phyloP scores from a whole-genome alignment of 2,113 vertebrate species.

The Stercorarius parasiticus region DNA sequence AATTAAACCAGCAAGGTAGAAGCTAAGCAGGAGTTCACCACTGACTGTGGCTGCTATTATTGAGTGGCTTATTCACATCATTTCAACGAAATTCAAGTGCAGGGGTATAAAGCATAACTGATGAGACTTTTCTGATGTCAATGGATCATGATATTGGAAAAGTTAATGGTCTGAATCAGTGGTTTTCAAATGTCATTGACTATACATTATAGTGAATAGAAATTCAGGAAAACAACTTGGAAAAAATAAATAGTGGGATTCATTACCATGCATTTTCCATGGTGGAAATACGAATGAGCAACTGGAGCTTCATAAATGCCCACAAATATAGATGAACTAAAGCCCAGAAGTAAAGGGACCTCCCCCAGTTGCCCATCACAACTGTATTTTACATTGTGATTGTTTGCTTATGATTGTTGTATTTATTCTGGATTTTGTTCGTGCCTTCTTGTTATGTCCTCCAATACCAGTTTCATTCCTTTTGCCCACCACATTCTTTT shows the following conservation, averaged over 20 bases:
- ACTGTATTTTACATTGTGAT: not conserved
- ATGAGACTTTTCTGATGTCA: not conserved
- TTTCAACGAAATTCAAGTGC: not conserved
- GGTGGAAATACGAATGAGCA: not conserved
- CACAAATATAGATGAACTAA: not conserved
- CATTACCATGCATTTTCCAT: rapidly evolving
- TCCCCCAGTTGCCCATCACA: not conserved
- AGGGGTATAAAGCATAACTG: not conserved
- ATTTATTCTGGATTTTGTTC: not conserved
- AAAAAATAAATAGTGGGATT: not conserved
- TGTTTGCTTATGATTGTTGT: not conserved
- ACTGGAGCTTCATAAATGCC: not conserved
- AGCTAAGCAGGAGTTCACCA: not conserved
- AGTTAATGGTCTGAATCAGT: not conserved
- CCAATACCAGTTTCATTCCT: not conserved
- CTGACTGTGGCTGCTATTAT: not conserved
- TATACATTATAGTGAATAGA: not conserved
- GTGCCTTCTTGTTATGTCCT: not conserved
- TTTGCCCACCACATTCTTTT: not conserved
- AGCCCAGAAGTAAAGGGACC: not conserved
- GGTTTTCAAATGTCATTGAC: not conserved
- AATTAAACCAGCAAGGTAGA: conserved; percentile 11
- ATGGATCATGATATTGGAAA: not conserved
- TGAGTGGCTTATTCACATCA: not conserved
- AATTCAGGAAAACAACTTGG: not conserved